Percentiles rank a stretch among this genome's conserved stretches.
Evolutionary conservation across 2,113 vertebrate species (phyloP).

Genomic region (Vidua macroura): DNA sequence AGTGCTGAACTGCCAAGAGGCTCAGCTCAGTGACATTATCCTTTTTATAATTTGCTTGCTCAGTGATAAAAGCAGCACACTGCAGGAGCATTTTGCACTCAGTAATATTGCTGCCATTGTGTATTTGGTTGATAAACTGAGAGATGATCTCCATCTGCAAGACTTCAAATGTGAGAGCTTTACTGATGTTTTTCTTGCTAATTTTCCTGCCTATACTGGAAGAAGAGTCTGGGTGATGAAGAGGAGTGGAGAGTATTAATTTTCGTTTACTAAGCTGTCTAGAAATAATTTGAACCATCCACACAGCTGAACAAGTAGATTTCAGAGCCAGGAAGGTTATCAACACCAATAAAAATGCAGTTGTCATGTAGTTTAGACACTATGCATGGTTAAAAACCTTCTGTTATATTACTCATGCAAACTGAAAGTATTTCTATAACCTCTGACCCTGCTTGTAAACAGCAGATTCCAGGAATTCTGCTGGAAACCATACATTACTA

Average conservation of each 20-base stretch:
- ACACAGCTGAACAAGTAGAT: not conserved
- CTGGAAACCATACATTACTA: slow-evolving; percentile 42
- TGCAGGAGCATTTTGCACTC: not conserved
- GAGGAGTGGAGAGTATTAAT: not conserved
- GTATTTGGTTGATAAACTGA: not conserved
- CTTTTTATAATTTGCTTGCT: not conserved
- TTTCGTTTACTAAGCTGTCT: slow-evolving; percentile 30
- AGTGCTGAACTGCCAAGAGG: not conserved
- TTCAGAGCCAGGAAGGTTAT: not conserved
- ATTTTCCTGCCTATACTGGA: not conserved
- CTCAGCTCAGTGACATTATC: not conserved
- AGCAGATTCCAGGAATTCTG: slow-evolving; percentile 69
- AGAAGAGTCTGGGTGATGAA: slow-evolving; percentile 2
- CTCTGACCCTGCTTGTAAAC: slow-evolving; percentile 62
- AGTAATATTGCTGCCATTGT: not conserved
- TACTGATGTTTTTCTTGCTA: not conserved
- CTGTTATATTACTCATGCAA: slow-evolving; percentile 12
- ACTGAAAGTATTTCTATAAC: slow-evolving; percentile 43
- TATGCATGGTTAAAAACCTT: not conserved
- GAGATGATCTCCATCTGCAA: not conserved
- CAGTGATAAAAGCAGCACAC: not conserved
- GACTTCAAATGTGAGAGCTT: not conserved
- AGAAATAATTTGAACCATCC: slow-evolving; percentile 6
- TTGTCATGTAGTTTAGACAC: not conserved
- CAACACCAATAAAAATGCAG: slow-evolving; percentile 16